Evolutionary conservation across 2,888 invertebrate genomes (phyloP).

Genomic region (Apoda limacodes): DNA sequence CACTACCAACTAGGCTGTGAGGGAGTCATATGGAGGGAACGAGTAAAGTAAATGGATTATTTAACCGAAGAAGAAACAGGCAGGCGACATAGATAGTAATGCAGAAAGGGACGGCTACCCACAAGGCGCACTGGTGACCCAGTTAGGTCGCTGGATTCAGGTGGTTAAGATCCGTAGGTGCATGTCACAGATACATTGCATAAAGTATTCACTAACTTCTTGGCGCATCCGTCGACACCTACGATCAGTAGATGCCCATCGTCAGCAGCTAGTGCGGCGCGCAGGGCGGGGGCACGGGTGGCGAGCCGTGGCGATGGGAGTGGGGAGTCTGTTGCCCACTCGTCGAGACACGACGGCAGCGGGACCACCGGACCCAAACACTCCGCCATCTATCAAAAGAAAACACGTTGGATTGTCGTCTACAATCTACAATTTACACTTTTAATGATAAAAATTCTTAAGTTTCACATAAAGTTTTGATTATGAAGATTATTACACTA

Average conservation of each 20-base stretch:
- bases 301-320: constrained; percentile 35
- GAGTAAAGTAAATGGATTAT: no score
- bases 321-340: constrained; percentile 33
- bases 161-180: background rate
- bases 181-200: background rate
- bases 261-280: constrained; percentile 30
- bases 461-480: no score
- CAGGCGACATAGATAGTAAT: no score
- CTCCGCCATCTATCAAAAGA: constrained; percentile 31
- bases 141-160: no score
- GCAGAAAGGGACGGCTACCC: no score
- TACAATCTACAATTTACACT: background rate
- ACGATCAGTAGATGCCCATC: constrained; percentile 34
- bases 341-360: constrained; percentile 14
- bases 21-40: no score
- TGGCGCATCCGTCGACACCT: constrained; percentile 44
- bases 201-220: constrained; percentile 47
- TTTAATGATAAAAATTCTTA: background rate
- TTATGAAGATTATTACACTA: no score
- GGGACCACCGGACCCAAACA: constrained; percentile 31
- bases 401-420: no score
- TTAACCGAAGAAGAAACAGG: no score
- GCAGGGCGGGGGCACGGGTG: constrained; percentile 29
- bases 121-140: no score
- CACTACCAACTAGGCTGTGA: no score